These are phyloP conservation scores for Brenthis daphne DNA, from an alignment of 2,888 invertebrate genomes.

Conservation along the genomic window DNA sequence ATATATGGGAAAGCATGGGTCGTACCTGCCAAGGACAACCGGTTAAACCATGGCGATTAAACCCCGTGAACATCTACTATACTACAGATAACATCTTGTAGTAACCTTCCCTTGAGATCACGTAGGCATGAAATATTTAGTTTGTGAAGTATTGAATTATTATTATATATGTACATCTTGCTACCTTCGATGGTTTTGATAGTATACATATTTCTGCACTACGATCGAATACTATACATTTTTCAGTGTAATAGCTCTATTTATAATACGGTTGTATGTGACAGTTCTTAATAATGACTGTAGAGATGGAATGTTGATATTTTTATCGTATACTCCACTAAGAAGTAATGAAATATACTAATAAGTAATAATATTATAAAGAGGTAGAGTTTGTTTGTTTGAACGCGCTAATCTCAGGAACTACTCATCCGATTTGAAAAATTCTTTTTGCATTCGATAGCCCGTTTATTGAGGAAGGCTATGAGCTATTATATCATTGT, in stretches of 20 bases:
- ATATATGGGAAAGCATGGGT: constrained; percentile 36
- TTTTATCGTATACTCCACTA: too few relatives aligned
- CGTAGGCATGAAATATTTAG: constrained; percentile 18
- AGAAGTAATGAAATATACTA: too few relatives aligned
- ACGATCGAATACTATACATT: constrained; percentile 6
- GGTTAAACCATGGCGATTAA: constrained; percentile 47
- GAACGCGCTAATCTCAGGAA: too few relatives aligned
- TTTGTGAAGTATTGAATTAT: constrained; percentile 12
- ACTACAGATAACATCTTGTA: constrained; percentile 41
- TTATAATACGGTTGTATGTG: constrained; percentile 1
- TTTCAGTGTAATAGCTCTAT: constrained; percentile 12
- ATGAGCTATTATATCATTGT: too few relatives aligned
- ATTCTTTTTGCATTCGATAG: too few relatives aligned
- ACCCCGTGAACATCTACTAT: constrained; percentile 38
- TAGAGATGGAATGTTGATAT: too few relatives aligned
- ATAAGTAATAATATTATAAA: too few relatives aligned
- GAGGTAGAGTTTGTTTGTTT: too few relatives aligned
- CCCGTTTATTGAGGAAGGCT: too few relatives aligned
- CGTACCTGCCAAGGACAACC: constrained; percentile 64
- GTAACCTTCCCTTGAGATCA: constrained; percentile 26
- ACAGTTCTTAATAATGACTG: too few relatives aligned
- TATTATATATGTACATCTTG: constrained; percentile 4
- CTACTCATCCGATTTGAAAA: too few relatives aligned
- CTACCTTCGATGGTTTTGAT: constrained; percentile 11
- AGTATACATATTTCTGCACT: constrained; percentile 9